Percentiles rank a stretch among this genome's conserved stretches.
Conservation (phyloP, 1,140 invertebrate species). For the Zaprionus kolodkinae region DNA sequence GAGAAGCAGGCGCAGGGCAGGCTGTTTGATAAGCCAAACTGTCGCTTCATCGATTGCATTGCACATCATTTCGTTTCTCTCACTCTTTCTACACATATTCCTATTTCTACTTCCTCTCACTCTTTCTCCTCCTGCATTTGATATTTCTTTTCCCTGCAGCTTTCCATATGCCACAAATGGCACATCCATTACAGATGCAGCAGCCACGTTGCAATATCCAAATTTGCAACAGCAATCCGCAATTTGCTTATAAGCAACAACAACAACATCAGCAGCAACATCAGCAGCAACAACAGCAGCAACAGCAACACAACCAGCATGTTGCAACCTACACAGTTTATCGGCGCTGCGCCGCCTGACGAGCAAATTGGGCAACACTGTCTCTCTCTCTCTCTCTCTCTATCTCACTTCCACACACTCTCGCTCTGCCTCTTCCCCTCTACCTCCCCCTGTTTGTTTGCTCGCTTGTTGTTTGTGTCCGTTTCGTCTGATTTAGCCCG, state of each 20-base stretch:
- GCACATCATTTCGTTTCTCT: background rate
- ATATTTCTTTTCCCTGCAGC: slow-evolving; percentile 36
- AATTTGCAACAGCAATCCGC: slow-evolving; percentile 63
- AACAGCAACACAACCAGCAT: slow-evolving; percentile 48
- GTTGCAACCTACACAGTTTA: slow-evolving; percentile 27
- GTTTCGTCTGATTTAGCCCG: slow-evolving; percentile 64
- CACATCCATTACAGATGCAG: slow-evolving; percentile 71
- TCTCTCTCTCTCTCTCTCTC: background rate
- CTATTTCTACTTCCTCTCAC: background rate
- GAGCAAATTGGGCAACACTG: slow-evolving; percentile 40
- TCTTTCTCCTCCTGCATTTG: background rate
- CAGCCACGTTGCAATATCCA: slow-evolving; percentile 69
- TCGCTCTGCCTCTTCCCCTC: background rate
- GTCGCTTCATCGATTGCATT: background rate
- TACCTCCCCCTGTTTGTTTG: slow-evolving; percentile 43
- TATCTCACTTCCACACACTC: background rate
- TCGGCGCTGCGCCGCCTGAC: slow-evolving; percentile 10
- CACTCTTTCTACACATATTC: background rate
- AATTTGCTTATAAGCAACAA: slow-evolving; percentile 53
- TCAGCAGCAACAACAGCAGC: slow-evolving; percentile 36
- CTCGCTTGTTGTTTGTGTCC: slow-evolving; percentile 64
- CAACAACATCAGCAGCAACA: slow-evolving; percentile 45
- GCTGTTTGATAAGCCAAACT: slow-evolving; percentile 1
- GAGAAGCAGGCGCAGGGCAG: background rate
- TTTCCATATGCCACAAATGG: slow-evolving; percentile 64